These are phyloP conservation scores for Cherax destructor DNA, from an alignment of 1,140 invertebrate species.

Conservation along the genomic window DNA sequence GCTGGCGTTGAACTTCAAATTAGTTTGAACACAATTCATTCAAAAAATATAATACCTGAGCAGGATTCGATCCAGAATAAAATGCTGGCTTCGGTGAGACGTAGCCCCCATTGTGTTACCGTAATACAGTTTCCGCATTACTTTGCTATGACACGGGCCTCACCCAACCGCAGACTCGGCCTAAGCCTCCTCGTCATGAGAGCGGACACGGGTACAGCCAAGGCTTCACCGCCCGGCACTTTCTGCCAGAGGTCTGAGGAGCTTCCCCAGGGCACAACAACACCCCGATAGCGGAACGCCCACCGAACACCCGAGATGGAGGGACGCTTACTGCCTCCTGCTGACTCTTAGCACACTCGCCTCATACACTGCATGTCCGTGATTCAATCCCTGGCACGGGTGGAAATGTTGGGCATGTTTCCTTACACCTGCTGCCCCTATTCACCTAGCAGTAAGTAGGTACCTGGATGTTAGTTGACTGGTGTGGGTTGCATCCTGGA, in stretches of 20 bases:
- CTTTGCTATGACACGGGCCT: constrained; percentile 38
- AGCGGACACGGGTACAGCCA: constrained; percentile 5
- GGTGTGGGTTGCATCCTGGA: too few relatives aligned
- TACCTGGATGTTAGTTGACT: too few relatives aligned
- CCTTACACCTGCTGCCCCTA: too few relatives aligned
- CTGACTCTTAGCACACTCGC: too few relatives aligned
- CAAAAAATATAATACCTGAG: not conserved
- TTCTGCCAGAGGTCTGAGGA: constrained; percentile 22
- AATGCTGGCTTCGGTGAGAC: constrained; percentile 9
- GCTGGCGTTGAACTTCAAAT: too few relatives aligned
- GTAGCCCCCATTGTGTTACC: constrained; percentile 42
- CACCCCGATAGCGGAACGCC: constrained; percentile 41
- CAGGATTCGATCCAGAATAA: not conserved
- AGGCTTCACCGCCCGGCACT: constrained; percentile 32
- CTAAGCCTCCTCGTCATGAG: not conserved
- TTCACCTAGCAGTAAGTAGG: too few relatives aligned
- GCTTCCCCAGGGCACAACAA: constrained; percentile 8
- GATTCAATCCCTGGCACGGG: too few relatives aligned
- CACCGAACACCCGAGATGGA: not conserved
- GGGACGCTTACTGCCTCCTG: not conserved
- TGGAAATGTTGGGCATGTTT: too few relatives aligned
- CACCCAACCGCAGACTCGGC: constrained; percentile 37
- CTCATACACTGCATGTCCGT: too few relatives aligned
- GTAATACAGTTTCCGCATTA: constrained; percentile 16
- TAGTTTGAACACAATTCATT: too few relatives aligned